Percentiles rank a stretch among this genome's conserved stretches.
Evolutionary conservation across 2,888 invertebrate genomes (phyloP).

Genomic region (Teinopalpus imperialis): DNA sequence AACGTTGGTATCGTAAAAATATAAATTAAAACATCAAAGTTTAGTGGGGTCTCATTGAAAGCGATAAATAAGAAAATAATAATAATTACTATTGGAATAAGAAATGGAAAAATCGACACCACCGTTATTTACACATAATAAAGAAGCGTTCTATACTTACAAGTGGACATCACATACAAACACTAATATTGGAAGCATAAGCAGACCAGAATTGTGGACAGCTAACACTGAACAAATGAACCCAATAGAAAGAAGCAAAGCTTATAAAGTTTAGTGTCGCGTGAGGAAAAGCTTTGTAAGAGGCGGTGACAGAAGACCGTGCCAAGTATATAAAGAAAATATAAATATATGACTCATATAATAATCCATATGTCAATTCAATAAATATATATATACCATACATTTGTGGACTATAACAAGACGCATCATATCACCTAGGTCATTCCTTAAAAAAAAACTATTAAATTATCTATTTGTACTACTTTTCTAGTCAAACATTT

Average conservation of each 20-base stretch:
- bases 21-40: no score
- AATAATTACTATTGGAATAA: no score
- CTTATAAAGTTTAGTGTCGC: conserved; percentile 31
- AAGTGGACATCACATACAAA: conserved; percentile 33
- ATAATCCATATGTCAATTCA: conserved; percentile 38
- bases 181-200: conserved; percentile 39
- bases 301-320: conserved; percentile 43
- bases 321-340: conserved; percentile 33
- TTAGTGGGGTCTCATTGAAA: no score
- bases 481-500: conserved; percentile 57
- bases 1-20: conserved; percentile 3
- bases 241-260: conserved; percentile 27
- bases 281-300: conserved; percentile 38
- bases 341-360: conserved; percentile 30
- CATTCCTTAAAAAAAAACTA: conserved; percentile 63
- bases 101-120: no score
- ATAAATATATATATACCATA: conserved; percentile 34
- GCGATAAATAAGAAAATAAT: no score
- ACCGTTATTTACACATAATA: conserved; percentile 6
- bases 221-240: conserved; percentile 27
- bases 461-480: conserved; percentile 39
- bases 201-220: conserved; percentile 36
- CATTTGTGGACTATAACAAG: conserved; percentile 45
- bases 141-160: conserved; percentile 29
- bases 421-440: conserved; percentile 66